Evolutionary conservation across 2,888 invertebrate genomes (phyloP).

Genomic region (Unio pictorum): DNA sequence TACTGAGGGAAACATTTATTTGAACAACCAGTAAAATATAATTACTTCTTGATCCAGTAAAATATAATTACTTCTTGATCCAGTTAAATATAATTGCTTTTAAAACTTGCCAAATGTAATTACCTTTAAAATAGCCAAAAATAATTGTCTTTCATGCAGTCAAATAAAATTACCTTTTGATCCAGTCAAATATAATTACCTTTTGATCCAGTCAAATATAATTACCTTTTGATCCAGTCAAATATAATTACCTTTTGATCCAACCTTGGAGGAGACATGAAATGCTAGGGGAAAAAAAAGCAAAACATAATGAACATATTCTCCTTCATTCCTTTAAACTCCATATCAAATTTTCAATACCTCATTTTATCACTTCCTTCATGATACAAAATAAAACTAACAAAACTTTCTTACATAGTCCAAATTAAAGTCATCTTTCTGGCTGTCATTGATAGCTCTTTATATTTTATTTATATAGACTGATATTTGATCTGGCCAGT

Average conservation of each 20-base stretch:
- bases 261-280: slow-evolving; percentile 61
- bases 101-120: too few relatives aligned
- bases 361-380: too few relatives aligned
- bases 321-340: too few relatives aligned
- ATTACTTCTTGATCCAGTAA: slow-evolving; percentile 25
- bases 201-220: slow-evolving; percentile 1
- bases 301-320: background rate
- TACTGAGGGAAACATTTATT: background rate
- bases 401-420: too few relatives aligned
- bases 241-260: slow-evolving; percentile 55
- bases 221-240: slow-evolving; percentile 25
- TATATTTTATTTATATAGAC: too few relatives aligned
- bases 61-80: slow-evolving; percentile 25
- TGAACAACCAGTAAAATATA: background rate
- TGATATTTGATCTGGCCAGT: too few relatives aligned
- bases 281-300: slow-evolving; percentile 47
- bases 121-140: background rate
- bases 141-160: background rate
- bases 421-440: too few relatives aligned
- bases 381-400: too few relatives aligned
- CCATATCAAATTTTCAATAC: too few relatives aligned
- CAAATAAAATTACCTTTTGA: slow-evolving; percentile 27
- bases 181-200: slow-evolving; percentile 26
- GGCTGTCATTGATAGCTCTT: too few relatives aligned
- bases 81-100: background rate